phyloP scores from a whole-genome alignment of 2,888 invertebrate genomes.

The Andrena minutula region DNA sequence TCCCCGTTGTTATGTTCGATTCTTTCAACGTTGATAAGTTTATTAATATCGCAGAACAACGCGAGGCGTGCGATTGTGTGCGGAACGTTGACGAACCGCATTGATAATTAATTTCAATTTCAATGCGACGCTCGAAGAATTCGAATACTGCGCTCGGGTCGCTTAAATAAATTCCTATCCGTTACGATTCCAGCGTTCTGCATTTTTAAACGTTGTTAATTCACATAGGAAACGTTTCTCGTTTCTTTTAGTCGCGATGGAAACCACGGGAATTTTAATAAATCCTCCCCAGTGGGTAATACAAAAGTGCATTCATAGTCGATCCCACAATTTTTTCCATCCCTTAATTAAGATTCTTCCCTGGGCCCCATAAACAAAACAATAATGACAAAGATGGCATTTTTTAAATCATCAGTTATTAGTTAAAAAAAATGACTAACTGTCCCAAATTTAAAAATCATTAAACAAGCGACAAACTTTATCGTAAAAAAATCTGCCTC shows the following conservation, averaged over 20 bases:
- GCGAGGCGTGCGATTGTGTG: constrained; percentile 4
- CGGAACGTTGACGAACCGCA: constrained; percentile 14
- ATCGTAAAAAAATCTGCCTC: too few species aligned
- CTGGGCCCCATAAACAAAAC: too few species aligned
- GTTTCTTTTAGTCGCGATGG: background rate
- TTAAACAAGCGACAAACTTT: too few species aligned
- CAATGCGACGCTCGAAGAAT: background rate
- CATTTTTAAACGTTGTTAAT: constrained; percentile 18
- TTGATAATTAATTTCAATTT: constrained; percentile 34
- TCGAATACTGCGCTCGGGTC: background rate
- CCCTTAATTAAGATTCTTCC: too few species aligned
- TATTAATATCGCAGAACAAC: constrained; percentile 9
- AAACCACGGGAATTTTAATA: constrained; percentile 17
- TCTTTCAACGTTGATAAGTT: constrained; percentile 2
- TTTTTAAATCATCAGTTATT: too few species aligned
- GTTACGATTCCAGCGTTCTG: background rate
- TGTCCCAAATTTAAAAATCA: too few species aligned
- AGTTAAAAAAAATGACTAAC: too few species aligned
- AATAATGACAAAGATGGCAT: too few species aligned
- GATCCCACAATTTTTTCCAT: too few species aligned
- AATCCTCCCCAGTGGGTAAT: background rate
- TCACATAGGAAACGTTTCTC: background rate
- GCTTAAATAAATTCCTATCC: background rate
- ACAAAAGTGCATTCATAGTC: too few species aligned
- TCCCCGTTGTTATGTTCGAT: background rate